Base-by-base conservation (phyloP, 2,113 vertebrate species). In the Nipponia nippon region DNA sequence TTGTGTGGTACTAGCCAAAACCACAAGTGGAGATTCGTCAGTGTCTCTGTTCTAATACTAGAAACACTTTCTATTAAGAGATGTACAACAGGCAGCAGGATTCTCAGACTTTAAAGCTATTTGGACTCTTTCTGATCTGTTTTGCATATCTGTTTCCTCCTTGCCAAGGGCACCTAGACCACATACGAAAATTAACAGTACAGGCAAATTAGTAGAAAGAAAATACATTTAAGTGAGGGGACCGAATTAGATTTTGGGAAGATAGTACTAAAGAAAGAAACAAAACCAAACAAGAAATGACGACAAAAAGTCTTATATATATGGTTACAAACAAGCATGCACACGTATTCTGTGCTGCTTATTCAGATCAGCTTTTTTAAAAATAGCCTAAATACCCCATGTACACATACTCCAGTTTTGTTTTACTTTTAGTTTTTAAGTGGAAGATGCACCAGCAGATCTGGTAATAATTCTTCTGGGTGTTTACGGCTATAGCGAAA, bases 71-170 rank as follows among this genome's bases (percentile, higher is more conserved):
- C 10, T 80, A 27, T 46, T n/a, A 53, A 62, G n/a, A 81, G 23
- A 20, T 7, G 11, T 30, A 8, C 53, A 87, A 25, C 7, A 62
- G 26, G 20, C 30, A 75, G 7, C 20, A 83, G 16, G 38, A 66
- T 71, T 88, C 17, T 77, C 34, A 58, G 46, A 62, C 53, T 73
- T 49, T 10, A 38, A 86, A 88, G 38, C 47, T 83, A 4, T 26
- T 42, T 21, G 3, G 36, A 44, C 26, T 52, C 21, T 27, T 16
- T 32, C 44, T 65, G 71, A 47, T 36, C 52, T 52, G 44, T 40
- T 96, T 88, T 95, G 69, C 91, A 40, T 91, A 78, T 27, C 56
- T 86, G 13, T n/a, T 96, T 94, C 87, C 67, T 91, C 66, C 63
- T 71, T 63, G 50, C 44, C 66, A 82, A 40, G 79, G 61, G 34